phyloP scores from a whole-genome alignment of 1,140 invertebrate species.

The Drosophila malerkotliana region DNA sequence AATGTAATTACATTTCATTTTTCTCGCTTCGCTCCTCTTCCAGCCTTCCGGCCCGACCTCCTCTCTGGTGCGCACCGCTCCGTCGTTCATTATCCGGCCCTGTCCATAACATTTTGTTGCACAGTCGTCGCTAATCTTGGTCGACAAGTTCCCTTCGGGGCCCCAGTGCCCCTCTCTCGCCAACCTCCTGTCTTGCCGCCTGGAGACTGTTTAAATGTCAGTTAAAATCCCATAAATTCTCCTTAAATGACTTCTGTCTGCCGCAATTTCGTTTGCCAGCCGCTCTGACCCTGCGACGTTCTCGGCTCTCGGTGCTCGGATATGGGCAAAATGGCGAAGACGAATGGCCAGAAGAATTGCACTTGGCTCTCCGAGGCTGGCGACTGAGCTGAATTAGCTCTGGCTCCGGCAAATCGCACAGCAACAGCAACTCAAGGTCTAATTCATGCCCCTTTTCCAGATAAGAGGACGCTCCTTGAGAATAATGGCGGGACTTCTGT shows the following conservation, averaged over 20 bases:
- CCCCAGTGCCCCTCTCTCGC: neutral
- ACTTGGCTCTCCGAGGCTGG: constrained; percentile 10
- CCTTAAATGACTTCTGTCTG: constrained; percentile 82
- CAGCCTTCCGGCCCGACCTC: neutral
- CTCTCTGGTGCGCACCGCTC: neutral
- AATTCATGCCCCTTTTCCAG: constrained; percentile 31
- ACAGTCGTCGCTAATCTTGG: constrained; percentile 77
- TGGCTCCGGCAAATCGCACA: constrained; percentile 23
- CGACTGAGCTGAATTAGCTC: constrained; percentile 43
- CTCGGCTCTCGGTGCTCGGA: constrained; percentile 10
- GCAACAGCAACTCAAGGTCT: constrained; percentile 36
- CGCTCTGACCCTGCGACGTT: constrained; percentile 46
- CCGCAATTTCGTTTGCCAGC: constrained; percentile 66
- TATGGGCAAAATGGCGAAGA: constrained; percentile 54
- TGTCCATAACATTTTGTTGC: constrained; percentile 82
- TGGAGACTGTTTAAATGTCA: constrained; percentile 78
- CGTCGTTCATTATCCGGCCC: constrained; percentile 70
- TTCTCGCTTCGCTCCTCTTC: constrained; percentile 49
- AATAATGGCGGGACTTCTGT: constrained; percentile 4
- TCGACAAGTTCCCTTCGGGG: constrained; percentile 55
- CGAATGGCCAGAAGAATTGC: constrained; percentile 58
- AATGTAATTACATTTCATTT: constrained; percentile 81
- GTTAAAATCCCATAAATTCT: constrained; percentile 83
- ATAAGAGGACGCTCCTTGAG: constrained; percentile 8
- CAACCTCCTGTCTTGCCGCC: constrained; percentile 26